Evolutionary conservation across 2,113 vertebrate genomes (phyloP).

Genomic region (Rhineura floridana): DNA sequence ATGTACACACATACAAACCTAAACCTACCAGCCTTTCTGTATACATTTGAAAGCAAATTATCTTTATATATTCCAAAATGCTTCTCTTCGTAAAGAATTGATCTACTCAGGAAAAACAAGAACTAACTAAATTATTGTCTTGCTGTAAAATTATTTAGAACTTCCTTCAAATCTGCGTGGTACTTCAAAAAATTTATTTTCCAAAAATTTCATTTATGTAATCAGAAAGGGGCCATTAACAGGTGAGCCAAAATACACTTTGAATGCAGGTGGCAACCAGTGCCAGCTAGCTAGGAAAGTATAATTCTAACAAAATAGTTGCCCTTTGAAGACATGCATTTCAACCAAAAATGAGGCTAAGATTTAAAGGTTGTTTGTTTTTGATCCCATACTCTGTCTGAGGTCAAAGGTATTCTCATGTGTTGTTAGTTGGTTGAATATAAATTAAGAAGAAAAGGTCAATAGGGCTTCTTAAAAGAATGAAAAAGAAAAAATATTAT

Average conservation of each 20-base stretch:
- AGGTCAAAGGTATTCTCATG: neutral
- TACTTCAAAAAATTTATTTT: neutral
- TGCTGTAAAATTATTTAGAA: neutral
- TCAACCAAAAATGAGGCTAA: neutral
- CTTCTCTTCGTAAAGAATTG: neutral
- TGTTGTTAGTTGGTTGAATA: conserved; percentile 11
- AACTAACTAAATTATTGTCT: too few relatives aligned
- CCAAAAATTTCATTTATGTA: neutral
- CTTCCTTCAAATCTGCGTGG: neutral
- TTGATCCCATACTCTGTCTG: neutral
- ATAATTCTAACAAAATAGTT: neutral
- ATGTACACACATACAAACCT: neutral
- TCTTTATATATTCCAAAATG: neutral
- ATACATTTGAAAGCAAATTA: neutral
- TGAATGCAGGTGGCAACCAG: neutral
- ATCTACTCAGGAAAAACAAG: too few relatives aligned
- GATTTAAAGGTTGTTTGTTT: neutral
- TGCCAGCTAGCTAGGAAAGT: neutral
- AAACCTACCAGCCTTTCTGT: too few relatives aligned
- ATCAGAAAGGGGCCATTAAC: neutral
- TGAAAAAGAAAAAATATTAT: conserved; percentile 12
- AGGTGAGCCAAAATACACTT: accelerated
- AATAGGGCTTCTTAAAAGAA: conserved; percentile 25
- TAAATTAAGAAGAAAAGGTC: conserved; percentile 40
- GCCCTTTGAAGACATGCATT: neutral